Evolutionary conservation across 2,888 invertebrate genomes (phyloP).

Genomic region (Eueremaeus valkanovi): DNA sequence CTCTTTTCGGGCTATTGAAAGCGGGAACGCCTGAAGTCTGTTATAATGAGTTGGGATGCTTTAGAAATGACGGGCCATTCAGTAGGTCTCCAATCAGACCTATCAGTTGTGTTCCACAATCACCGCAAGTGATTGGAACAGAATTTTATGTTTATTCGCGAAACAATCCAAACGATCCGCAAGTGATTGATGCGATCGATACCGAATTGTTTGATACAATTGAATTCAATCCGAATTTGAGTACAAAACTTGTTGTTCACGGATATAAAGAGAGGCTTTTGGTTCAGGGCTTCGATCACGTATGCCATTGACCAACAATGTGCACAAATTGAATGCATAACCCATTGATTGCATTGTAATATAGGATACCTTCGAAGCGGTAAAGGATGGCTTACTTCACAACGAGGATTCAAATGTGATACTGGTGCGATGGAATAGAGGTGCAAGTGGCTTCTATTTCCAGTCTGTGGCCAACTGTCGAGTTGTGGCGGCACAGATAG

Average conservation of each 20-base stretch:
- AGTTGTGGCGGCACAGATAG: slow-evolving; percentile 20
- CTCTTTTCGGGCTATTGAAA: neutral
- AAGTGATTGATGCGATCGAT: neutral
- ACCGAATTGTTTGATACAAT: neutral
- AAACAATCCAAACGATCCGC: neutral
- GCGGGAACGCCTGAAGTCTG: neutral
- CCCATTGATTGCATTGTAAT: neutral
- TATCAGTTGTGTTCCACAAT: slow-evolving; percentile 13
- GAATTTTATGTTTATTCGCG: neutral
- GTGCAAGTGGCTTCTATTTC: slow-evolving; percentile 12
- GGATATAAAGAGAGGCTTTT: neutral
- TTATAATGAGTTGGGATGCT: neutral
- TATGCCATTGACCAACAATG: neutral
- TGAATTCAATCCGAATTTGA: neutral
- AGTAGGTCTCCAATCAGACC: neutral
- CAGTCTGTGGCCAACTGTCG: slow-evolving; percentile 16
- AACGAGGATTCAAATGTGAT: slow-evolving; percentile 24
- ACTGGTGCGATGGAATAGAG: slow-evolving; percentile 16
- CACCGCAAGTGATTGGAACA: neutral
- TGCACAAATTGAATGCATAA: neutral
- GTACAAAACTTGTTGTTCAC: neutral
- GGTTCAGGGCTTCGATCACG: neutral
- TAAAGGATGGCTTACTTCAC: slow-evolving; percentile 2
- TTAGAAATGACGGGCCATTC: neutral
- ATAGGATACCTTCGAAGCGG: neutral